A percentile compares a stretch with the other conserved stretches of the same genome.
Evolutionary conservation across 2,888 invertebrate species (phyloP).

Genomic region (Ametastegia equiseti): DNA sequence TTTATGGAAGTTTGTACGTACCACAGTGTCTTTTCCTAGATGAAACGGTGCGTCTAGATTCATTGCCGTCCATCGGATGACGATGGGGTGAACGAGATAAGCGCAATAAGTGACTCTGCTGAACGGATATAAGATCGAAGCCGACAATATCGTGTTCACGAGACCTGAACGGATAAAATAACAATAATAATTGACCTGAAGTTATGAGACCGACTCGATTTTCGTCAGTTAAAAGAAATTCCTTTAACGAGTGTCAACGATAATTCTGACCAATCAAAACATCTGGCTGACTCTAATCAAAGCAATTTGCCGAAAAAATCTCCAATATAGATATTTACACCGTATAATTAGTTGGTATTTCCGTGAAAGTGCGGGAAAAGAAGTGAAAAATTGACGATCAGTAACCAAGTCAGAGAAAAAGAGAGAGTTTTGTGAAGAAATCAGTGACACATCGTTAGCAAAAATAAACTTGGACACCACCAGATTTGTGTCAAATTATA

Average conservation of each 20-base stretch:
- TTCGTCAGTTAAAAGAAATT: background rate
- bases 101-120: conserved; percentile 93
- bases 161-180: conserved; percentile 72
- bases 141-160: conserved; percentile 85
- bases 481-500: background rate
- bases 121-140: conserved; percentile 89
- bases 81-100: conserved; percentile 90
- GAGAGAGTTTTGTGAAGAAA: conserved; percentile 12
- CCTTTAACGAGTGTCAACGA: background rate
- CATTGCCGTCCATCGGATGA: conserved; percentile 88
- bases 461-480: background rate
- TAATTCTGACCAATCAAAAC: background rate
- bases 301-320: background rate
- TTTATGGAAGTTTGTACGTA: conserved; percentile 71
- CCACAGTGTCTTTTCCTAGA: conserved; percentile 87
- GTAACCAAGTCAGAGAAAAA: no score
- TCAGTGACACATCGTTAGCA: background rate
- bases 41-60: conserved; percentile 90
- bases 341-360: conserved; percentile 18
- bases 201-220: background rate
- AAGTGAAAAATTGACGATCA: background rate
- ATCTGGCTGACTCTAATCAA: background rate
- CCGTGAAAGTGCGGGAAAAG: background rate
- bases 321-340: background rate
- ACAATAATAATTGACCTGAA: background rate